A percentile compares a stretch with the other conserved stretches of the same genome.
These are phyloP conservation scores for Varroa destructor DNA, from an alignment of 1,140 invertebrate genomes.

Conservation along the genomic window DNA sequence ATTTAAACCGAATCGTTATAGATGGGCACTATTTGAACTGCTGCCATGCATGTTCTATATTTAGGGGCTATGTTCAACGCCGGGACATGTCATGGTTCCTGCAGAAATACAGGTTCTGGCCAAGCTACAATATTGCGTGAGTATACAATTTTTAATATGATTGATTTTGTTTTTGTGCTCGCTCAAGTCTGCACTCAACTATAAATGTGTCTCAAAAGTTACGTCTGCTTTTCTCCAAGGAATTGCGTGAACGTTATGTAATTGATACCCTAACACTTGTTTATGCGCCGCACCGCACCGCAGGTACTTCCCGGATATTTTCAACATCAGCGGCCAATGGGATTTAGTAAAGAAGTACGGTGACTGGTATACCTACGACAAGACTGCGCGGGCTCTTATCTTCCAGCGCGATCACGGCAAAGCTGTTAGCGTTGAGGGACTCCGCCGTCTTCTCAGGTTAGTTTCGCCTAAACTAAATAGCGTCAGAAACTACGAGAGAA, in stretches of 20 bases:
- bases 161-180: no score
- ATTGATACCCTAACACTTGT: no score
- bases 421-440: slow-evolving; percentile 45
- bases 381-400: slow-evolving; percentile 51
- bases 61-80: slow-evolving; percentile 39
- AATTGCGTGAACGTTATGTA: no score
- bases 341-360: slow-evolving; percentile 50
- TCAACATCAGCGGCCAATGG: slow-evolving; percentile 46
- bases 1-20: no score
- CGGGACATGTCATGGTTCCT: slow-evolving; percentile 57
- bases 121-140: slow-evolving; percentile 61
- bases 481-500: no score
- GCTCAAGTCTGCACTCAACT: no score
- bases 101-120: slow-evolving; percentile 54
- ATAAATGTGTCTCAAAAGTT: background rate
- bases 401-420: slow-evolving; percentile 49
- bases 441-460: slow-evolving; percentile 51
- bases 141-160: slow-evolving; percentile 31
- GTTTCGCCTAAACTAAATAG: background rate
- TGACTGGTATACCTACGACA: slow-evolving; percentile 56
- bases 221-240: slow-evolving; percentile 7
- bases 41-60: slow-evolving; percentile 25
- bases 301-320: slow-evolving; percentile 53
- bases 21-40: no score
- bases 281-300: no score